phyloP scores from a whole-genome alignment of 2,113 vertebrate species.

The Crotalus helleri region DNA sequence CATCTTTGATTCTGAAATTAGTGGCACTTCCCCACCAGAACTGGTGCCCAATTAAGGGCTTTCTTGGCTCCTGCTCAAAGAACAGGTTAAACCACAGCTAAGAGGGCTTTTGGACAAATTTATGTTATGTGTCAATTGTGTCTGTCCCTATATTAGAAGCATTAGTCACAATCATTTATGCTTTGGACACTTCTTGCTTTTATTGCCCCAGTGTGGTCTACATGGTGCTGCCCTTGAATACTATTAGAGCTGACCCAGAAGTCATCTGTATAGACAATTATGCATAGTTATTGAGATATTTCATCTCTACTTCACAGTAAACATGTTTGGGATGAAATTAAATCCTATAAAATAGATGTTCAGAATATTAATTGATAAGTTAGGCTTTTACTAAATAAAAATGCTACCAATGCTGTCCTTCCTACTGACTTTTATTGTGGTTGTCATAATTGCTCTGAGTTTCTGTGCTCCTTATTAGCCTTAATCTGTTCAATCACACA shows the following conservation, averaged over 20 bases:
- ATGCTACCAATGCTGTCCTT: neutral
- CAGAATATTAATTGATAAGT: neutral
- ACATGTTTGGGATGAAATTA: neutral
- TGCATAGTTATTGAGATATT: neutral
- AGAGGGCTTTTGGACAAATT: neutral
- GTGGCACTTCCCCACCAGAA: neutral
- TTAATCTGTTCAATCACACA: neutral
- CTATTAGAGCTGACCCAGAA: neutral
- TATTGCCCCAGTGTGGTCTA: neutral
- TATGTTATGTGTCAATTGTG: neutral
- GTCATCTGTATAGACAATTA: neutral
- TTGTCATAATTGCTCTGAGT: neutral
- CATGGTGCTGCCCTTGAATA: neutral
- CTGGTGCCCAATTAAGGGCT: neutral
- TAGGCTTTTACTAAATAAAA: neutral
- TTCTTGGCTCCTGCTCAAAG: neutral
- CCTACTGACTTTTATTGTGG: neutral
- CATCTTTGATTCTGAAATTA: neutral
- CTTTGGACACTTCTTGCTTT: neutral
- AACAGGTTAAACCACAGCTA: neutral
- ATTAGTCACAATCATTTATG: neutral
- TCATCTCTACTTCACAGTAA: neutral
- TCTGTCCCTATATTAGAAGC: neutral
- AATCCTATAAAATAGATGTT: neutral
- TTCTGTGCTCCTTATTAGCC: neutral